A percentile compares a stretch with the other conserved stretches of the same genome.
Evolutionary conservation across 2,888 invertebrate genomes (phyloP).

Genomic region (Ophion costatus): DNA sequence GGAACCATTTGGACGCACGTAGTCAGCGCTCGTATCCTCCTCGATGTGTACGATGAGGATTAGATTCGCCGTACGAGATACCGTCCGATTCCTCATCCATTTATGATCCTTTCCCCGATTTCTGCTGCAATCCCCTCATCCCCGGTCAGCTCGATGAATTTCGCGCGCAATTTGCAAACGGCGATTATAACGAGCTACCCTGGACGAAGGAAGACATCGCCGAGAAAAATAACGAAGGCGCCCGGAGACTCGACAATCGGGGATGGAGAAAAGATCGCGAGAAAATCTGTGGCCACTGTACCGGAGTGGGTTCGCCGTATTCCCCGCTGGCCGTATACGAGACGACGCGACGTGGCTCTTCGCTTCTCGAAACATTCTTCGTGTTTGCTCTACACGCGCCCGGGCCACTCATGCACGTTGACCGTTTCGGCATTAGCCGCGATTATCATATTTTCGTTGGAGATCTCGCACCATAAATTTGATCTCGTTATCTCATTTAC

Average conservation of each 20-base stretch:
- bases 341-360: neutral
- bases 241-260: neutral
- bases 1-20: conserved; percentile 25
- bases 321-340: conserved; percentile 6
- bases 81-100: neutral
- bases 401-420: conserved; percentile 35
- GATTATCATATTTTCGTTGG: conserved; percentile 82
- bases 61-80: neutral
- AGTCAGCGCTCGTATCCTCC: conserved; percentile 3
- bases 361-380: conserved; percentile 19
- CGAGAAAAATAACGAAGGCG: conserved; percentile 17
- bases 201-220: conserved; percentile 42
- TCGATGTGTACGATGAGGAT: conserved; percentile 25
- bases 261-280: conserved; percentile 27
- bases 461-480: conserved; percentile 83
- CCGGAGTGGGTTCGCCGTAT: conserved; percentile 9
- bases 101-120: neutral
- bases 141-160: neutral
- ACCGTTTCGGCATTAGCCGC: conserved; percentile 80
- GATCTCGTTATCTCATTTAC: conserved; percentile 84
- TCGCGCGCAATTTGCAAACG: neutral
- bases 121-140: neutral
- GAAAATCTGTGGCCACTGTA: conserved; percentile 41
- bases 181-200: neutral
- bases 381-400: conserved; percentile 53